phyloP scores from a whole-genome alignment of 2,888 invertebrate species.

The Aquatica leii region DNA sequence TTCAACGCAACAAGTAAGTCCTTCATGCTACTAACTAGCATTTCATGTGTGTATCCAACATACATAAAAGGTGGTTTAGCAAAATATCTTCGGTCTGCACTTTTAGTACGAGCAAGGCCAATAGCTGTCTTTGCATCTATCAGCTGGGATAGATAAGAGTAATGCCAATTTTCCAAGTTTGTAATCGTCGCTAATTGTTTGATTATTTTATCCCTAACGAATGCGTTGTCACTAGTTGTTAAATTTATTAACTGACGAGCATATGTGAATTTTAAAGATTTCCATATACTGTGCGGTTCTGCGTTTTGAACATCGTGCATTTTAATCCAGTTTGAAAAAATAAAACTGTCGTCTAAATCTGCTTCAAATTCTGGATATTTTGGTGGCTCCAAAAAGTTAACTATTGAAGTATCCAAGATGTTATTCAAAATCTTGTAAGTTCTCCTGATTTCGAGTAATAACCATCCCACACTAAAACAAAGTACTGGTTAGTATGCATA shows the following conservation, averaged over 20 bases:
- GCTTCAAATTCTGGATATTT: conserved; percentile 24
- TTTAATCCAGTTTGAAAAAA: conserved; percentile 23
- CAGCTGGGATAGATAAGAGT: conserved; percentile 76
- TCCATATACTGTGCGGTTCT: conserved; percentile 39
- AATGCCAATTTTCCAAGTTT: conserved; percentile 64
- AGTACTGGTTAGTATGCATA: background rate
- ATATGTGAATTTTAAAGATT: conserved; percentile 54
- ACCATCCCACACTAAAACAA: conserved; percentile 43
- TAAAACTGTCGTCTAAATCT: conserved; percentile 28
- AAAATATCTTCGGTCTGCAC: conserved; percentile 78
- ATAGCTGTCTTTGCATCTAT: conserved; percentile 80
- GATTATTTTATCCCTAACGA: conserved; percentile 71
- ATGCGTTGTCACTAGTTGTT: conserved; percentile 70
- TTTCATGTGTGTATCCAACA: conserved; percentile 52
- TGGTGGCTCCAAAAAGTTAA: conserved; percentile 50
- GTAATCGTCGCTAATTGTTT: conserved; percentile 71
- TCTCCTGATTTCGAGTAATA: conserved; percentile 52
- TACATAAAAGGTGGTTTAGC: conserved; percentile 68
- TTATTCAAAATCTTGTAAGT: conserved; percentile 52
- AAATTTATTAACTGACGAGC: conserved; percentile 73
- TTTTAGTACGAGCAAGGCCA: conserved; percentile 75
- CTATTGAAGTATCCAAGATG: conserved; percentile 55
- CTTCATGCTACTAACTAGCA: conserved; percentile 57
- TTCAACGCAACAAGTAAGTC: conserved; percentile 60
- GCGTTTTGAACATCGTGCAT: conserved; percentile 18